Evolutionary conservation across 2,113 vertebrate genomes (phyloP).

Genomic region (Diadophis punctatus): DNA sequence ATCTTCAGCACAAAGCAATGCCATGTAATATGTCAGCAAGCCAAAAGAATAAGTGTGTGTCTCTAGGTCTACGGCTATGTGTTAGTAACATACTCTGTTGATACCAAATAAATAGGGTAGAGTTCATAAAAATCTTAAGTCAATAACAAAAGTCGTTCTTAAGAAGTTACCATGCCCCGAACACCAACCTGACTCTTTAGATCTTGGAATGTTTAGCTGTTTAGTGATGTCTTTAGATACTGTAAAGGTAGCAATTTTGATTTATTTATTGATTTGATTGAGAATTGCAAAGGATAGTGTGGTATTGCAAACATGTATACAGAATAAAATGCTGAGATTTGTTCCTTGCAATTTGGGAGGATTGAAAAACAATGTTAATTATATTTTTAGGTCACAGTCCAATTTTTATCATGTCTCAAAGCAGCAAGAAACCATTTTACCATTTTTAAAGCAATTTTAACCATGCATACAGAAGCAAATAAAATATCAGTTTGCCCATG

Average conservation of each 20-base stretch:
- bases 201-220: neutral
- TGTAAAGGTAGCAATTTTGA: neutral
- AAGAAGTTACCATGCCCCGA: neutral
- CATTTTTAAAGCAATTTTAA: neutral
- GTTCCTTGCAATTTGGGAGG: neutral
- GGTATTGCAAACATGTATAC: neutral
- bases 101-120: neutral
- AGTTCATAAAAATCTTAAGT: constrained; percentile 12
- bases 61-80: neutral
- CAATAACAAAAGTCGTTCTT: neutral
- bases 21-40: constrained; percentile 52
- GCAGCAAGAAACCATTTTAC: neutral
- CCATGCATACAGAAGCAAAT: neutral
- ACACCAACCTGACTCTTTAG: neutral
- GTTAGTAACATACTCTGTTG: constrained; percentile 36
- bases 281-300: neutral
- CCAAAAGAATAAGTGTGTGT: constrained; percentile 20
- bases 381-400: neutral
- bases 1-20: constrained; percentile 66
- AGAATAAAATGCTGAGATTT: neutral
- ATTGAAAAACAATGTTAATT: neutral
- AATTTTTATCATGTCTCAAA: neutral
- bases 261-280: neutral
- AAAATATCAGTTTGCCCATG: neutral
- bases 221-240: neutral